Base-by-base conservation (phyloP, 2,888 invertebrate genomes). In the Lymantria monacha region DNA sequence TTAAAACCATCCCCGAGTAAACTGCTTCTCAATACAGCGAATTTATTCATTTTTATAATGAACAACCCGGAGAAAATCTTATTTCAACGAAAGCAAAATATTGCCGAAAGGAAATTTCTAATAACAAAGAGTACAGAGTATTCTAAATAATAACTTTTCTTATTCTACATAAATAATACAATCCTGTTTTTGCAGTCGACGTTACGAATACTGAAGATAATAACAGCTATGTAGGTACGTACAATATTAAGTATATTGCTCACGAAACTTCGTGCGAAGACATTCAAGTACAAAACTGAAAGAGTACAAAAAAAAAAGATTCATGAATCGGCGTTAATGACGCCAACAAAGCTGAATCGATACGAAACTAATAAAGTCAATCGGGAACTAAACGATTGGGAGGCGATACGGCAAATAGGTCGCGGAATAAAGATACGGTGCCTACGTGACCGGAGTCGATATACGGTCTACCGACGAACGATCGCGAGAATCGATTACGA, bases 391-490 rank as follows among this genome's bases (percentile, higher is more conserved):
- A 70, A 65, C 72, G 72, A 72, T 67, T 67, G 60, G 67, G 68
- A 71, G 61, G 67, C 72, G 70, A 72, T 72, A 65, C 69, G 62
- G 69, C 64, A 64, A 67, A 69, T 69, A 70, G 68, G 67, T 69
- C 72, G 71, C 69, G 67, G 69, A 61, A 64, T 62, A 69, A 70
- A 65, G 68, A 72, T 71, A 67, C 70, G 72, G 58, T 49, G 49
- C 56, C 48, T 69, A 70, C 70, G 70, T 70, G 70, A 70, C 72
- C 72, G 49, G 72, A 59, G 63, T 71, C 65, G 60, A 65, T 67
- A 64, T 59, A 62, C 57, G 58, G 48, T 61, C 59, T 55, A 55
- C 72, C 62, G 65, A 69, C 56, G 69, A 66, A 67, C 63, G 69
- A 63, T 58, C 54, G 46, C 51, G 38, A 42, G 57, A 59, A 63